Evolutionary conservation across 2,797 vertebrate species (phyloP).

Genomic region (Brotogeris chrysoptera): DNA sequence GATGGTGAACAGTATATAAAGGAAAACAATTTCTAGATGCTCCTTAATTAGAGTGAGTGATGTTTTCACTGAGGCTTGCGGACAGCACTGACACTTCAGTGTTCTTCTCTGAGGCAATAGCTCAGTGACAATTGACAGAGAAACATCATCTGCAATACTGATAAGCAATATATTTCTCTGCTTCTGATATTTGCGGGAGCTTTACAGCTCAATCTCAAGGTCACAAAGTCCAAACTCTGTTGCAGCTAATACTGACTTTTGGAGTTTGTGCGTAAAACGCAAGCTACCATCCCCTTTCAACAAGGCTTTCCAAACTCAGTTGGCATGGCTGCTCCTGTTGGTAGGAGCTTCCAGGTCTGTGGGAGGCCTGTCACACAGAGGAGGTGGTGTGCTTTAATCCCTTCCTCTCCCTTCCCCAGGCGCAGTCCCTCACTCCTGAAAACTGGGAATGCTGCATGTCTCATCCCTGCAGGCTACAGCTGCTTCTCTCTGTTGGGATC

Average conservation of each 20-base stretch:
- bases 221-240: background rate
- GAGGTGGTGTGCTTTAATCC: background rate
- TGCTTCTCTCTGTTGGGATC: background rate
- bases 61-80: slow-evolving; percentile 46
- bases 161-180: slow-evolving; percentile 41
- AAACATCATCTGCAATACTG: slow-evolving; percentile 20
- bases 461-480: background rate
- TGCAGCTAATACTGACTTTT: background rate
- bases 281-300: background rate
- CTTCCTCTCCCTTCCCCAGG: background rate
- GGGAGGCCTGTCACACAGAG: background rate
- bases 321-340: background rate
- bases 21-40: slow-evolving; percentile 3
- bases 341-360: background rate
- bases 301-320: background rate
- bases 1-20: background rate
- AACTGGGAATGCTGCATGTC: background rate
- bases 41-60: slow-evolving; percentile 64
- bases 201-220: background rate
- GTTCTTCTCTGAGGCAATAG: slow-evolving; percentile 35
- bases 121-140: slow-evolving; percentile 53
- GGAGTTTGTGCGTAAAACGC: background rate
- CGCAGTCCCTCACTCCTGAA: background rate
- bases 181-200: slow-evolving; percentile 25
- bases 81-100: slow-evolving; percentile 8